Evolutionary conservation across 2,797 vertebrate genomes (phyloP).

Genomic region (Pseudochirops corinnae): DNA sequence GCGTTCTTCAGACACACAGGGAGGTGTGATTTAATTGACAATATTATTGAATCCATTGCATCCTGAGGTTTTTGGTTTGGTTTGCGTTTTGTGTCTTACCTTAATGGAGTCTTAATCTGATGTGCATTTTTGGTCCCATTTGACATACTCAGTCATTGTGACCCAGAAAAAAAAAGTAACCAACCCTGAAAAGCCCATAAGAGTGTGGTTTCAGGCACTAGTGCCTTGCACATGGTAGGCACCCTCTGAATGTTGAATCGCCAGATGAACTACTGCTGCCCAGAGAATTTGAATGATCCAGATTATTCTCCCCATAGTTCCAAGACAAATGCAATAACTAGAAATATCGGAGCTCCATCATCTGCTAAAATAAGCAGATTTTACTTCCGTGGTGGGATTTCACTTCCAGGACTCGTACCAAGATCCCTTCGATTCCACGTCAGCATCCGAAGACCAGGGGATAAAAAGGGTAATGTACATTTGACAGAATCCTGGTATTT

Average conservation of each 20-base stretch:
- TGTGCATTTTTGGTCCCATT: neutral
- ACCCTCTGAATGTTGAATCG: neutral
- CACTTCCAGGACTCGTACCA: neutral
- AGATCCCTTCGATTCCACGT: neutral
- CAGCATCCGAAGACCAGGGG: neutral
- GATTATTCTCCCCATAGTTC: conserved; percentile 69
- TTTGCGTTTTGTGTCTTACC: neutral
- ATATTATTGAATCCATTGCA: neutral
- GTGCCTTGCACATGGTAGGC: neutral
- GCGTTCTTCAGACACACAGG: neutral
- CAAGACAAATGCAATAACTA: conserved; percentile 79
- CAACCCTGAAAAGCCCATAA: neutral
- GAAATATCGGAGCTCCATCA: conserved; percentile 79
- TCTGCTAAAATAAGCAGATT: conserved; percentile 67
- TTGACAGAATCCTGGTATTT: neutral
- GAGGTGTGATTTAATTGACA: neutral
- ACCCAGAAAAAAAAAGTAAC: neutral
- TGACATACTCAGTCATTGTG: neutral
- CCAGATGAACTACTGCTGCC: neutral
- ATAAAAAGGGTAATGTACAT: neutral
- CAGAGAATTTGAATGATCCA: conserved; percentile 52
- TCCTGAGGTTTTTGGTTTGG: neutral
- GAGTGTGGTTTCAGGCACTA: neutral
- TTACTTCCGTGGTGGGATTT: conserved; percentile 31
- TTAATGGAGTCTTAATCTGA: neutral